Percentiles rank a stretch among this genome's conserved stretches.
Evolutionary conservation across 2,113 vertebrate species (phyloP).

Genomic region (Larimichthys polyactis): DNA sequence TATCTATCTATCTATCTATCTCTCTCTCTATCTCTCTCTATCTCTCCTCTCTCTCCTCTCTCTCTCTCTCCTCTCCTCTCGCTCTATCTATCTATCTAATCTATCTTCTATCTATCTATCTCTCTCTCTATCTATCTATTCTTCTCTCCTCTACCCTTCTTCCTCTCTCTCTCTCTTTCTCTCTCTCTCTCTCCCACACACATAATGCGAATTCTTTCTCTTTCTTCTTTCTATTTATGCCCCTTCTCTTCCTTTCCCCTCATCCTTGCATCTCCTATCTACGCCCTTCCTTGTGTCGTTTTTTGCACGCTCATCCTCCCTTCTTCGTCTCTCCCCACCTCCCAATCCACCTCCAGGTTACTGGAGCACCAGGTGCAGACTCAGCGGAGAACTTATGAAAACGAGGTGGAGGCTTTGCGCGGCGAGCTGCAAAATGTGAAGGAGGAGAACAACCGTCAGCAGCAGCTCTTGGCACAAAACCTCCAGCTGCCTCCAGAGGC

Average conservation of each 20-base stretch:
- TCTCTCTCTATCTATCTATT: too few relatives aligned
- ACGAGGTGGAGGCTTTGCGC: constrained; percentile 89
- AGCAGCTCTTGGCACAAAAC: constrained; percentile 97
- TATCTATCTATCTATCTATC: too few relatives aligned
- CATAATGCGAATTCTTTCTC: not conserved
- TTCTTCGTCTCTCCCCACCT: not conserved
- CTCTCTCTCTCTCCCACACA: not conserved
- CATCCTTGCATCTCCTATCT: not conserved
- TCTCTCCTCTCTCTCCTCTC: too few relatives aligned
- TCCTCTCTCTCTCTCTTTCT: too few relatives aligned
- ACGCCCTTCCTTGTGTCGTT: not conserved
- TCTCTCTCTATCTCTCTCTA: too few relatives aligned
- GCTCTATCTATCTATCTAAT: too few relatives aligned
- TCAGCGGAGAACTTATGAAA: constrained; percentile 92
- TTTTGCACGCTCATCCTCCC: not conserved
- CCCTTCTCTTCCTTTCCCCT: not conserved
- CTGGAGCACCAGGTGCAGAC: constrained; percentile 96
- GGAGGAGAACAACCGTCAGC: constrained; percentile 97
- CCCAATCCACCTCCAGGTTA: constrained; percentile 81
- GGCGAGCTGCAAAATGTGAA: constrained; percentile 96
- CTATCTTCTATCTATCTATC: too few relatives aligned
- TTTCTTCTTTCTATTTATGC: not conserved
- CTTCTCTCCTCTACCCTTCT: too few relatives aligned
- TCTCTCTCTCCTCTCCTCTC: too few relatives aligned
- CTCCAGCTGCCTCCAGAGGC: constrained; percentile 97